Evolutionary conservation across 2,113 vertebrate species (phyloP), one percentile per base, ranked within the genome.

Genomic region (Xerus inauris): DNA sequence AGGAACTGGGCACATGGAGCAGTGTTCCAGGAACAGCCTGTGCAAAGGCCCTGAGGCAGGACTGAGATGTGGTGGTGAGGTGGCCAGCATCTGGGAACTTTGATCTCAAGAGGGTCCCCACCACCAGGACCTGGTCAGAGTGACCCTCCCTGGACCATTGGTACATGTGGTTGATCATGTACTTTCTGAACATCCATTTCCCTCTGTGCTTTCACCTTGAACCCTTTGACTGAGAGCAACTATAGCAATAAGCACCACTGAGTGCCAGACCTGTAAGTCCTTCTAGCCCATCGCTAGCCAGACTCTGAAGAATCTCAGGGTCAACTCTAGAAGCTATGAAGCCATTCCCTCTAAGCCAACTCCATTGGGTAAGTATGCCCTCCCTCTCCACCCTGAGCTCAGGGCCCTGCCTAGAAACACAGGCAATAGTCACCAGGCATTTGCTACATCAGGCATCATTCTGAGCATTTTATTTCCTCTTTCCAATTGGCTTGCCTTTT

Each of bases 211-310:
- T 49, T 20, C 30, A 6, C 51, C 59, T 72, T 30, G 0, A 57
- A 64, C 62, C 14, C 35, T 38, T 28, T 65, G 47, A 42, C 69
- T 16, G 26, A 30, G 22, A 40, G 8, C 62, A 64, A 49, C 72
- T 16, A 3, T 1, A 71, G 47, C 45, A 14, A 54, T 0, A 0
- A 47, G 40, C 62, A 28, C 9, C 3, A 20, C 79, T 28, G 8
- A 1, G 13, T n/a, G 42, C 65, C 30, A 20, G 5, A 19, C 19
- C 54, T 51, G 19, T 6, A 20, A 57, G 6, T 19, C 54, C 54
- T 19, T 20, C 19, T 20, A 57, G 20, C 51, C 51, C 51, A 54
- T 16, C 51, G 19, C 19, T 20, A 57, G 19, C 54, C 54, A 57
- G 54, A 22, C 5, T 20, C 6, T 19, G 57, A 24, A 59, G 57